Evolutionary conservation across 2,113 vertebrate species (phyloP), one percentile per base, ranked within the genome.

Genomic region (Limnothrissa miodon): DNA sequence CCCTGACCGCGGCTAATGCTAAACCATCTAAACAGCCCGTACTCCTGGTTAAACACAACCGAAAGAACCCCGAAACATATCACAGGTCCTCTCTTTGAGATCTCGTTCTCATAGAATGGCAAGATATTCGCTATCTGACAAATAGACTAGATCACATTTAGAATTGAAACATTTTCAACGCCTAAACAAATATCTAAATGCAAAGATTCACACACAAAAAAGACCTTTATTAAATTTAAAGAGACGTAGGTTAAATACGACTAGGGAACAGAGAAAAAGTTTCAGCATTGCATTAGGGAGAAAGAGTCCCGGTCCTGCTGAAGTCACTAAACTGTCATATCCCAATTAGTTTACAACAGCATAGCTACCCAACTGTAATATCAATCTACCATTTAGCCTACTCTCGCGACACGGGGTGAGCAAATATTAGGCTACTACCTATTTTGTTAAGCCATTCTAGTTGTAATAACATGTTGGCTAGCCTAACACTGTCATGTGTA

Each of bases 41-140:
- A 74, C 29, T 5, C 29, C 29, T 36, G 66, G 29, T 74, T 74
- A 74, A 36, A 74, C 25, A 74, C 10, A 15, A 36, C 25, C 5
- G 29, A 74, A 74, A 74, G 25, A 29, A 74, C 66, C 29, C 25
- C 66, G 66, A 36, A 74, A 74, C 66, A 74, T 74, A 74, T 74
- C 59, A 7, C n/a, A n/a, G 59, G n/a, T 66, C 29, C 36, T 74
- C 10, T 74, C 11, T 39, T 74, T 74, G 15, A 39, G 25, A 11
- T 33, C 9, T 70, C 36, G 62, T 74, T 33, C 29, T 15, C 29
- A 36, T 74, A 74, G 13, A 23, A 48, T 62, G n/a, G 29, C 59
- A 8, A 74, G 17, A 56, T 56, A 3, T 19, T 4, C 53, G 23
- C 53, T 1, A 74, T 15, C 15, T 36, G 66, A 74, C 66, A 36